Evolutionary conservation across 2,113 vertebrate genomes (phyloP), one percentile per base, ranked within the genome.

Genomic region (Corynorhinus townsendii): DNA sequence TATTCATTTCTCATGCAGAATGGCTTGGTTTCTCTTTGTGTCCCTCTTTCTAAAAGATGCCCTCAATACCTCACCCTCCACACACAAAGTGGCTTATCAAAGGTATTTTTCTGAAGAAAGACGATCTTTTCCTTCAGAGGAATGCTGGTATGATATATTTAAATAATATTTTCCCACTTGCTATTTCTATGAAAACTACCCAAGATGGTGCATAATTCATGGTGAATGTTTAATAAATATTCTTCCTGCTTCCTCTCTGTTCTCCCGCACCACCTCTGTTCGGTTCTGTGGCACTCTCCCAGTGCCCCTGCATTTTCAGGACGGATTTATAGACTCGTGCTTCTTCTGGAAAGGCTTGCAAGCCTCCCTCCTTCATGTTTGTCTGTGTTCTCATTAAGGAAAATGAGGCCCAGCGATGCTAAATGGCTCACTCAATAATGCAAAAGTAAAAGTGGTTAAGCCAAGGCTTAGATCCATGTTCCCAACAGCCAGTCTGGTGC

Each of bases 21-120:
- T 7, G 47, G 47, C n/a, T 56, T 40, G 30, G 12, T 79, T 79
- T 76, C 35, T 84, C 80, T 89, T 59, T 72, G 35, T 47, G 40
- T 79, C 64, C 77, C 3, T 86, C 79, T 91, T 94, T 68, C 40
- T 45, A 86, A 86, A 87, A 73, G 49, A 84, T 47, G 40, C 24
- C 84, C n/a, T 90, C 38, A 72, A 28, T 33, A 40, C 59, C 11
- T 81, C 20, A 72, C 35, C 14, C 28, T 90, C 47, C 59, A 52
- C 40, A 85, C 15, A 66, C 15, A 49, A 40, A 20, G 26, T 2
- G 11, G 14, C 26, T 88, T 88, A 71, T 33, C 20, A 4, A 56
- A 89, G 56, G 26, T 47, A 54, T 68, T 92, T 91, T 86, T 81
- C 84, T 93, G 79, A 95, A 95, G 73, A 89, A 96, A 91, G 64